phyloP scores from a whole-genome alignment of 2,113 vertebrate genomes.

The Craseonycteris thonglongyai region DNA sequence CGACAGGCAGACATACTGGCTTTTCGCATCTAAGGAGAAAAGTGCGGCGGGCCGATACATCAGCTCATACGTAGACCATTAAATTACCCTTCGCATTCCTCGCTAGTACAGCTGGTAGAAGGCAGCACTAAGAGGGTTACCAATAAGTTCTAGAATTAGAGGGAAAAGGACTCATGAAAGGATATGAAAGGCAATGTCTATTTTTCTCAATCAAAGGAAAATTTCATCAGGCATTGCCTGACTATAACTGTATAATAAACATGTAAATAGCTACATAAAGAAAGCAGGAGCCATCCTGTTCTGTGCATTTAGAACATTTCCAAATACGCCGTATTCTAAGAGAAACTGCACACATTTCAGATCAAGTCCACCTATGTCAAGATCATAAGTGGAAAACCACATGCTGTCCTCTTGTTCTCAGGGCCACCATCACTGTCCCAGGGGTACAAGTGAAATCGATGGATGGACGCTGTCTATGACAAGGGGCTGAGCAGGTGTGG shows the following conservation, averaged over 20 bases:
- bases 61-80: no score
- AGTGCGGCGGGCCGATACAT: no score
- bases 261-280: background rate
- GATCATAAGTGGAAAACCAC: background rate
- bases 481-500: background rate
- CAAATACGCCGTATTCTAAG: background rate
- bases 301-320: background rate
- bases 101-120: no score
- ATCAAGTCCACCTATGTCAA: background rate
- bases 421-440: rapidly evolving
- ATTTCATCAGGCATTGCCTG: background rate
- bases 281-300: background rate
- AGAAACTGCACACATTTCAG: background rate
- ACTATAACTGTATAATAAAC: background rate
- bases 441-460: rapidly evolving
- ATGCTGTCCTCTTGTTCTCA: background rate
- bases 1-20: no score
- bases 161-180: background rate
- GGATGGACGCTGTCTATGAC: rapidly evolving
- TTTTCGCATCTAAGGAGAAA: no score
- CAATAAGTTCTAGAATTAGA: background rate
- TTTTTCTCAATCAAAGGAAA: background rate
- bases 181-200: background rate
- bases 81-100: no score
- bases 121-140: no score